phyloP scores from a whole-genome alignment of 2,888 invertebrate genomes.

The Athetis lepigone region DNA sequence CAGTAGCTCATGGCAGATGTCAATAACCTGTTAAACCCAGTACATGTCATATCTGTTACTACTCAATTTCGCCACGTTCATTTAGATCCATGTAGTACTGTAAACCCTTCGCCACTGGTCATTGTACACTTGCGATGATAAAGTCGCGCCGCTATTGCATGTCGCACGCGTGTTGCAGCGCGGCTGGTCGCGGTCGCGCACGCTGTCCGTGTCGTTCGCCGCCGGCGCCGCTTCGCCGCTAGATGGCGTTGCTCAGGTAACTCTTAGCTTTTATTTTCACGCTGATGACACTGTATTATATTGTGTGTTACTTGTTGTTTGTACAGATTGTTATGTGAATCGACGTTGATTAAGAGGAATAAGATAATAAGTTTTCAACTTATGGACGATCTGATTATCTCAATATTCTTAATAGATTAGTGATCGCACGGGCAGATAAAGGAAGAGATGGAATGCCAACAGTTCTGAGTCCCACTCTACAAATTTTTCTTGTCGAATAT shows the following conservation, averaged over 20 bases:
- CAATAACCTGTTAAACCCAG: too few species aligned
- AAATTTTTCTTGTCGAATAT: too few species aligned
- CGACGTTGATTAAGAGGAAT: too few species aligned
- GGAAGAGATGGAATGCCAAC: not conserved
- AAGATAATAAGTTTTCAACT: not conserved
- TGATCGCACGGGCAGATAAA: not conserved
- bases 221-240: conserved; percentile 94
- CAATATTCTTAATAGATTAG: not conserved
- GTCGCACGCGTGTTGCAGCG: conserved; percentile 91
- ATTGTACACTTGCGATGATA: conserved; percentile 51
- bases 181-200: conserved; percentile 97
- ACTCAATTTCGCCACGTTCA: not conserved
- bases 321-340: conserved; percentile 13
- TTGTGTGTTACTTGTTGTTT: conserved; percentile 14
- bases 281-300: conserved; percentile 31
- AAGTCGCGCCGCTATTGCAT: conserved; percentile 74
- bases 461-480: too few species aligned
- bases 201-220: conserved; percentile 96
- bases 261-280: conserved; percentile 51
- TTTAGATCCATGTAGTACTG: conserved; percentile 3
- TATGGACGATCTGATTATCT: not conserved
- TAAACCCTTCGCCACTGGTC: conserved; percentile 29
- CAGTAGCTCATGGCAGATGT: too few species aligned
- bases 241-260: conserved; percentile 93
- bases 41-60: not conserved